Evolutionary conservation across 1,140 invertebrate species (phyloP).

Genomic region (Lepidurus packardi): DNA sequence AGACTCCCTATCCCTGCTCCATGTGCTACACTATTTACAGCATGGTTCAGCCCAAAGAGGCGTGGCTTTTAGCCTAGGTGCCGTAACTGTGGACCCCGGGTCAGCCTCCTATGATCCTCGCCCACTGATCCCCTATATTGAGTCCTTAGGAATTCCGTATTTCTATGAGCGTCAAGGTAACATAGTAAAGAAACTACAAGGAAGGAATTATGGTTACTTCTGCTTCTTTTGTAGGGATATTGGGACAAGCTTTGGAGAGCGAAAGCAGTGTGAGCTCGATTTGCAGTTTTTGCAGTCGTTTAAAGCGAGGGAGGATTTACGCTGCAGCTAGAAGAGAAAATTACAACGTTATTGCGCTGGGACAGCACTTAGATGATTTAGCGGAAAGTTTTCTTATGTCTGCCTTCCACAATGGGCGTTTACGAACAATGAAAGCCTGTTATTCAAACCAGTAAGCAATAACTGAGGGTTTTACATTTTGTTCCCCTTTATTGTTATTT

Average conservation of each 20-base stretch:
- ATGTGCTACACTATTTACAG: slow-evolving; percentile 77
- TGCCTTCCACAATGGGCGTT: slow-evolving; percentile 69
- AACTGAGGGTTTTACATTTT: not conserved
- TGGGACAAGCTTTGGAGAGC: slow-evolving; percentile 49
- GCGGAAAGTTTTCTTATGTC: slow-evolving; percentile 77
- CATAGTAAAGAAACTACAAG: not conserved
- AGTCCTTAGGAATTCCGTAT: slow-evolving; percentile 60
- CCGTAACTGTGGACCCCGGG: slow-evolving; percentile 64
- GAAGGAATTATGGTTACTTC: slow-evolving; percentile 16
- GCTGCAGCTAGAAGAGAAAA: slow-evolving; percentile 63
- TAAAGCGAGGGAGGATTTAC: slow-evolving; percentile 68
- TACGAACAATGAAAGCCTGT: slow-evolving; percentile 75
- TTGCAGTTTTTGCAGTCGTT: slow-evolving; percentile 63
- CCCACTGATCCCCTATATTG: slow-evolving; percentile 61
- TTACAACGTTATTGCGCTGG: slow-evolving; percentile 79
- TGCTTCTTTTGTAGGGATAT: slow-evolving; percentile 46
- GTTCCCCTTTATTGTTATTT: not conserved
- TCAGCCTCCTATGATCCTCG: slow-evolving; percentile 59
- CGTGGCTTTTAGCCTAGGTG: slow-evolving; percentile 67
- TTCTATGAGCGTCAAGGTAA: slow-evolving; percentile 61
- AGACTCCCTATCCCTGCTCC: slow-evolving; percentile 72
- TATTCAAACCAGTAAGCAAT: slow-evolving; percentile 54
- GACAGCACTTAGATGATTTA: slow-evolving; percentile 80
- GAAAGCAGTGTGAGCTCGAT: slow-evolving; percentile 46
- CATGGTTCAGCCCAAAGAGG: slow-evolving; percentile 67